A percentile compares a stretch with the other conserved stretches of the same genome.
These are phyloP conservation scores for Sphenodon punctatus DNA, from an alignment of 2,797 vertebrate genomes.

Conservation along the genomic window DNA sequence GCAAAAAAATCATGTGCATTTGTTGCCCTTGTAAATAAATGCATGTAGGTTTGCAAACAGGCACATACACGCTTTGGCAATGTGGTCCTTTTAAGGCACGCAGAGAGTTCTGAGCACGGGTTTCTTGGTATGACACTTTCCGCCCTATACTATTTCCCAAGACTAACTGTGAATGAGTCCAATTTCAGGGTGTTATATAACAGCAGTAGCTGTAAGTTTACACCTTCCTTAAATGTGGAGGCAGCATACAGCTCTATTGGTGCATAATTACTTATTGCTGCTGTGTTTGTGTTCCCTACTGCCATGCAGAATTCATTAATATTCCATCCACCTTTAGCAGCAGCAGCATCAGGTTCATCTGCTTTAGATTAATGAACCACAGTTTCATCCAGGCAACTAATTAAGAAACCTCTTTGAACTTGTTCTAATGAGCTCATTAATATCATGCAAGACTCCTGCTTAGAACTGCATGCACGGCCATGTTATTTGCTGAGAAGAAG, in stretches of 20 bases:
- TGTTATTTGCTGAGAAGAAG: slow-evolving; percentile 63
- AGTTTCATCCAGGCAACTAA: slow-evolving; percentile 69
- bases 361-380: slow-evolving; percentile 66
- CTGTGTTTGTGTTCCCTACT: slow-evolving; percentile 52
- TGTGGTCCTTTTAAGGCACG: neutral
- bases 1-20: neutral
- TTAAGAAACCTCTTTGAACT: slow-evolving; percentile 72
- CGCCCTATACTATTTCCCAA: rapidly evolving
- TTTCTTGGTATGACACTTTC: neutral
- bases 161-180: neutral
- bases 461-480: slow-evolving; percentile 64
- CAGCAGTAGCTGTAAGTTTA: neutral
- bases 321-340: slow-evolving; percentile 64
- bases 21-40: slow-evolving; percentile 18
- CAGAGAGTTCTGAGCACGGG: rapidly evolving
- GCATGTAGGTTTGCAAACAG: slow-evolving; percentile 14
- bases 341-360: slow-evolving; percentile 65
- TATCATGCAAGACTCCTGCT: slow-evolving; percentile 63
- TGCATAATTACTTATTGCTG: too few species aligned
- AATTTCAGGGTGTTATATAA: rapidly evolving
- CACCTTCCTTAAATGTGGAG: neutral
- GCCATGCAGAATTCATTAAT: slow-evolving; percentile 58
- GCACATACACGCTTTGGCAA: slow-evolving; percentile 42
- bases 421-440: slow-evolving; percentile 68
- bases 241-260: neutral